These are phyloP conservation scores for Pelecanus crispus DNA, from an alignment of 2,113 vertebrate species.

Conservation along the genomic window DNA sequence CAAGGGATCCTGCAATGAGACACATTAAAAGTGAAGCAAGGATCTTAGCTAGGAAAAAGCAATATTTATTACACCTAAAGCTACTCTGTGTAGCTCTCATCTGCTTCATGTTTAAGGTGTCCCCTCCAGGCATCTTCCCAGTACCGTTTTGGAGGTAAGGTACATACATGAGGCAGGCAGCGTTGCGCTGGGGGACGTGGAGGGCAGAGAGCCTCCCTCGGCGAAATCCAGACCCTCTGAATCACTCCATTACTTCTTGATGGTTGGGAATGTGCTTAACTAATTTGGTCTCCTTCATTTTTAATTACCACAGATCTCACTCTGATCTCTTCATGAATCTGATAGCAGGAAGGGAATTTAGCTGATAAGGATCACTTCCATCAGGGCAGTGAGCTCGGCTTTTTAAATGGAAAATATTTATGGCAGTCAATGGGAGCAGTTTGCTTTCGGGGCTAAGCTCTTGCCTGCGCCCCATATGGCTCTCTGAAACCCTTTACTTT, in stretches of 20 bases:
- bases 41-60: not conserved
- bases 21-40: not conserved
- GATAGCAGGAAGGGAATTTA: not conserved
- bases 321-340: slow-evolving; percentile 9
- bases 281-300: not conserved
- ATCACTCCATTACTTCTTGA: not conserved
- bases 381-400: not conserved
- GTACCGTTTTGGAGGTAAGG: not conserved
- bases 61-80: not conserved
- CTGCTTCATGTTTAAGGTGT: not conserved
- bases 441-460: not conserved
- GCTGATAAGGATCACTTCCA: not conserved
- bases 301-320: slow-evolving; percentile 30
- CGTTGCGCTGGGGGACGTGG: rapidly evolving
- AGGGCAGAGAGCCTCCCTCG: not conserved
- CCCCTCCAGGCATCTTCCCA: not conserved
- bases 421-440: not conserved
- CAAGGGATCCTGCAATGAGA: not conserved
- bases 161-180: not conserved
- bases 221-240: not conserved
- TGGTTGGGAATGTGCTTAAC: not conserved
- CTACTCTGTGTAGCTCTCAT: not conserved
- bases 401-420: not conserved
- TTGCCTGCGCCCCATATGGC: not conserved
- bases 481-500: not conserved